phyloP scores from a whole-genome alignment of 2,113 vertebrate species.

The Actenoides hombroni region DNA sequence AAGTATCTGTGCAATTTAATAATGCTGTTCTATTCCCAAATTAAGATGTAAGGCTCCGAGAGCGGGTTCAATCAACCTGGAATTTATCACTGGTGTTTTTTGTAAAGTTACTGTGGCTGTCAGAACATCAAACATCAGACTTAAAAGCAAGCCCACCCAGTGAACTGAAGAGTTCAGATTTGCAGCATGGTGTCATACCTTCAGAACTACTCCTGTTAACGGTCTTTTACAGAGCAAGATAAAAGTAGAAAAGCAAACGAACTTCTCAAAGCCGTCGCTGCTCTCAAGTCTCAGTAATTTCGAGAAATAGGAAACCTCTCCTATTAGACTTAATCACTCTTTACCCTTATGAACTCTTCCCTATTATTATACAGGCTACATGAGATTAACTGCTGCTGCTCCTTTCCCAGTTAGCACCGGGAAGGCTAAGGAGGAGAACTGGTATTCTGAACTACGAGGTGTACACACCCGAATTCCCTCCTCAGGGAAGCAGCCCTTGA shows the following conservation, averaged over 20 bases:
- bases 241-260: not conserved
- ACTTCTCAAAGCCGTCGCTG: not conserved
- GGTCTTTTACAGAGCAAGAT: not conserved
- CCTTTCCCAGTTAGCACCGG: not conserved
- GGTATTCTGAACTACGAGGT: not conserved
- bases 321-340: not conserved
- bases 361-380: not conserved
- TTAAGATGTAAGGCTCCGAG: constrained; percentile 11
- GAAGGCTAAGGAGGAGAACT: not conserved
- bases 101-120: constrained; percentile 9
- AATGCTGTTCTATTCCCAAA: not conserved
- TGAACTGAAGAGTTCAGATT: not conserved
- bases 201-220: not conserved
- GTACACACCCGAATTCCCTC: not conserved
- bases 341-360: not conserved
- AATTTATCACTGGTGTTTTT: not conserved
- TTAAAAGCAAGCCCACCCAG: constrained; percentile 4
- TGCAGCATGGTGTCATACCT: not conserved
- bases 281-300: not conserved
- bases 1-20: not conserved
- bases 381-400: not conserved
- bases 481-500: not conserved
- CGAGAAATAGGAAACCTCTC: not conserved
- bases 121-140: constrained; percentile 27
- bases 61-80: not conserved